These are phyloP conservation scores for Alectura lathami DNA, from an alignment of 2,113 vertebrate species.

Conservation along the genomic window DNA sequence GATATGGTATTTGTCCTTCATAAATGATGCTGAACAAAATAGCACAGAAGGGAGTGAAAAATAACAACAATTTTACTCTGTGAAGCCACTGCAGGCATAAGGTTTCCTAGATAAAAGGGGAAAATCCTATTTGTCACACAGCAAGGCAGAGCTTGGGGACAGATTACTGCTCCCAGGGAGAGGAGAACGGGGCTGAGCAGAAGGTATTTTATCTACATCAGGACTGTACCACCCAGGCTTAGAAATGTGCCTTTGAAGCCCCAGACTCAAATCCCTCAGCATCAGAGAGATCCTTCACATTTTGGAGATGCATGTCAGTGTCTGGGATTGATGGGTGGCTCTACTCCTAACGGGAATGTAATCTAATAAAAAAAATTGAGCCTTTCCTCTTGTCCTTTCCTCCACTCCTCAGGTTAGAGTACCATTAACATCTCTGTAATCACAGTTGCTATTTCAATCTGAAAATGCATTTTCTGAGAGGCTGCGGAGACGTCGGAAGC, in stretches of 20 bases:
- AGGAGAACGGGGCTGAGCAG: neutral
- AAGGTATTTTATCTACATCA: neutral
- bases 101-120: neutral
- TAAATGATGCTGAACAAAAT: neutral
- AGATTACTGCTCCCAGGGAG: neutral
- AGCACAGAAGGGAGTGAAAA: neutral
- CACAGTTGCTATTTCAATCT: neutral
- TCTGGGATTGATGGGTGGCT: neutral
- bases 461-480: neutral
- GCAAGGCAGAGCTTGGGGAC: neutral
- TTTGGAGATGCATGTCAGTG: accelerated
- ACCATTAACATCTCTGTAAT: neutral
- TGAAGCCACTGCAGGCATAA: neutral
- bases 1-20: neutral
- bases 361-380: neutral
- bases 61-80: neutral
- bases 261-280: neutral
- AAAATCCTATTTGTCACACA: neutral
- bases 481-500: accelerated
- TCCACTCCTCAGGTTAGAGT: neutral
- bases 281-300: neutral
- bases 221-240: neutral
- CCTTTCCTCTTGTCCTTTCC: neutral
- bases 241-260: neutral
- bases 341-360: neutral